Evolutionary conservation across 2,113 vertebrate species (phyloP).

Genomic region (Eulacestoma nigropectus): DNA sequence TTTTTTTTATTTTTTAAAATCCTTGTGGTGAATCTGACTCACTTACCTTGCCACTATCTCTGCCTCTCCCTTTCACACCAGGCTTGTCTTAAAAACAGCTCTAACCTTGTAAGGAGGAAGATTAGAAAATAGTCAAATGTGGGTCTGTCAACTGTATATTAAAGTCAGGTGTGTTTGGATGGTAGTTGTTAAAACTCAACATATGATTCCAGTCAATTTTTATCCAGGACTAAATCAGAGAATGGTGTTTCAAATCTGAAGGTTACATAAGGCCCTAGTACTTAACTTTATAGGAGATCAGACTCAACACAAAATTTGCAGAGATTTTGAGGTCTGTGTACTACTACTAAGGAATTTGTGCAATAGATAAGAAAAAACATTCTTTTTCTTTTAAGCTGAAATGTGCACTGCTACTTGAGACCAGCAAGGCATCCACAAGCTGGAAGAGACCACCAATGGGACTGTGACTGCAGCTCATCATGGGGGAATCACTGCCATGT

Average conservation of each 20-base stretch:
- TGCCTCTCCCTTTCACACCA: neutral
- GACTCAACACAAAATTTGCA: fast-evolving
- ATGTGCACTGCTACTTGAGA: neutral
- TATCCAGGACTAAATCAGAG: neutral
- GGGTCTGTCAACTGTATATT: neutral
- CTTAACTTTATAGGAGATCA: neutral
- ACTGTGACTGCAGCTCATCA: neutral
- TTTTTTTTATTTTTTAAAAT: neutral
- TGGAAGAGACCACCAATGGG: neutral
- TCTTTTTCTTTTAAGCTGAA: neutral
- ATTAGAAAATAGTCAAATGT: neutral
- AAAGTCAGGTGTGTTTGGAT: neutral
- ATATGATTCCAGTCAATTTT: neutral
- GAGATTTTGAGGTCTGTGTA: neutral
- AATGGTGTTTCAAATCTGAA: neutral
- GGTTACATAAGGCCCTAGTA: neutral
- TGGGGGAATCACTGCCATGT: neutral
- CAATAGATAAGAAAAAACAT: fast-evolving
- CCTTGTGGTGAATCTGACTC: neutral
- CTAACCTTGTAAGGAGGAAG: neutral
- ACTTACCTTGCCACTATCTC: neutral
- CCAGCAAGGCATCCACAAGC: neutral
- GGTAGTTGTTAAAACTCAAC: neutral
- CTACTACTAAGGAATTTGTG: neutral
- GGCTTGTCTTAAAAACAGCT: neutral